Base-by-base conservation (phyloP, 2,888 invertebrate species). In the Lissonota sp. region DNA sequence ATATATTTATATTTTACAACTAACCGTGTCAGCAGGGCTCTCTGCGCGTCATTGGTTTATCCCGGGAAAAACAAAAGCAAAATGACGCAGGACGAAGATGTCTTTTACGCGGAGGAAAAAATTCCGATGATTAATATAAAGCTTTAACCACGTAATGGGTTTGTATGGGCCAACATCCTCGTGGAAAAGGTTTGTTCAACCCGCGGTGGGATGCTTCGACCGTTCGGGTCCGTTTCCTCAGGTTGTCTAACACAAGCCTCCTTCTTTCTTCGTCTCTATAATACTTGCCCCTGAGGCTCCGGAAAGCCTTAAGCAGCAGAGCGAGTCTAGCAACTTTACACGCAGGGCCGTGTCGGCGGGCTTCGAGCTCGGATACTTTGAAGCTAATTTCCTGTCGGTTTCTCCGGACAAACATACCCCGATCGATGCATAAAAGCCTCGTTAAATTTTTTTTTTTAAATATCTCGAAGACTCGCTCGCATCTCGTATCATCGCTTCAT, bases 131-230 rank as follows among this genome's bases (percentile, higher is more conserved):
- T 26, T 26, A 3, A 2, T 2, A 26, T 26, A 26, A 26, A 26
- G 26, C 26, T 55, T 44, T 53, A 10, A 57, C 14, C 14, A 64
- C 40, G 44, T 63, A 49, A 26, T 26, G 26, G n/a, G n/a, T 26
- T 58, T 70, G 77, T 78, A 64, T 58, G 55, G 53, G 64, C 72
- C 71, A 55, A 79, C 73, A 71, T 84, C 40, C 46, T 71, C 67
- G 71, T 44, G 58, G 57, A 67, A 40, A 71, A 82, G 86, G 86
- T 83, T 86, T 86, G 84, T 85, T 84, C 85, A 85, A 84, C 84
- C 80, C 75, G 58, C 70, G 69, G 70, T 51, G 75, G 69, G 75
- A 74, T 79, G 73, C 70, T 66, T 78, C 67, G 75, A 74, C 66
- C 78, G 82, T 84, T 84, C 83, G 78, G 83, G 79, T 79, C 78